phyloP scores from a whole-genome alignment of 2,888 invertebrate species.

The Drosophila atripex region DNA sequence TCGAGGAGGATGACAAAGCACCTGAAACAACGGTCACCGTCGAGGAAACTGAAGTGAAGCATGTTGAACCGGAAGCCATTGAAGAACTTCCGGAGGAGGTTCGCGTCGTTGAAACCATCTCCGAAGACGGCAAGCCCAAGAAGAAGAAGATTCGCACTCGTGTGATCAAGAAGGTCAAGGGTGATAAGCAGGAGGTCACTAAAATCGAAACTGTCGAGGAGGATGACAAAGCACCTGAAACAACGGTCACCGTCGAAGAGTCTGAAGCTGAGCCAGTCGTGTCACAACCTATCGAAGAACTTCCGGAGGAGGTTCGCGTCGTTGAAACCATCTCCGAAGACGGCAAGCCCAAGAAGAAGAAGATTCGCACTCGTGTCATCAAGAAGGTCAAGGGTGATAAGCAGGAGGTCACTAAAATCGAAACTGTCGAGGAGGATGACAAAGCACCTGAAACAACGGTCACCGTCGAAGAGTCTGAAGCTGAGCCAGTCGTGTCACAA shows the following conservation, averaged over 20 bases:
- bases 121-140: slow-evolving; percentile 41
- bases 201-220: slow-evolving; percentile 51
- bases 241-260: slow-evolving; percentile 48
- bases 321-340: slow-evolving; percentile 52
- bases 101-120: slow-evolving; percentile 29
- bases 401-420: slow-evolving; percentile 62
- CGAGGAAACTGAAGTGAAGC: slow-evolving; percentile 16
- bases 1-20: slow-evolving; percentile 43
- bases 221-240: slow-evolving; percentile 44
- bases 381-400: slow-evolving; percentile 59
- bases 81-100: slow-evolving; percentile 43
- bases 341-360: slow-evolving; percentile 55
- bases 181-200: slow-evolving; percentile 37
- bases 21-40: slow-evolving; percentile 43
- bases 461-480: slow-evolving; percentile 42
- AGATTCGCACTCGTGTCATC: slow-evolving; percentile 58
- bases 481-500: slow-evolving; percentile 36
- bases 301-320: slow-evolving; percentile 55
- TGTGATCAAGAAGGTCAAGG: slow-evolving; percentile 50
- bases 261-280: slow-evolving; percentile 23
- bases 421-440: slow-evolving; percentile 61
- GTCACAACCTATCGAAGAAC: slow-evolving; percentile 45
- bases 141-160: slow-evolving; percentile 48
- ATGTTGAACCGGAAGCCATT: slow-evolving; percentile 9
- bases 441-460: slow-evolving; percentile 42